These are phyloP conservation scores for Piprites chloris DNA, from an alignment of 2,113 vertebrate genomes.

Conservation along the genomic window DNA sequence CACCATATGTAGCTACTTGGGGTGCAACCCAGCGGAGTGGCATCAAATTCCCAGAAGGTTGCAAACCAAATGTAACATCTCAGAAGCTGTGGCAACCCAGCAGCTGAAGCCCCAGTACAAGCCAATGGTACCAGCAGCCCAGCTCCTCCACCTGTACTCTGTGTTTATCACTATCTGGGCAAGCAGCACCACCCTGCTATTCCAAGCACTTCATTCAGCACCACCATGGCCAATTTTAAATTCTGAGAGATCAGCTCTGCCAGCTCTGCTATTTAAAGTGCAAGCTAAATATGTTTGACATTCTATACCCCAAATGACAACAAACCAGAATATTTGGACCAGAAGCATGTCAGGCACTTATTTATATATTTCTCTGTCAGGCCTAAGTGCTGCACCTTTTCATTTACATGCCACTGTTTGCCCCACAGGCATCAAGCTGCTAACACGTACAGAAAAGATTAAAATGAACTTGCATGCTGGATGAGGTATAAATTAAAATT, in stretches of 20 bases:
- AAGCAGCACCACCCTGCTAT: neutral
- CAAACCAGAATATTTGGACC: constrained; percentile 13
- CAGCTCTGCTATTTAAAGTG: neutral
- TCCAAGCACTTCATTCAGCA: neutral
- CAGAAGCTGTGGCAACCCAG: neutral
- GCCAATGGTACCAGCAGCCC: neutral
- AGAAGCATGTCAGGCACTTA: neutral
- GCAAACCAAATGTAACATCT: neutral
- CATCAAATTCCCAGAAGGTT: rapidly evolving
- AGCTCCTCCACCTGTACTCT: neutral
- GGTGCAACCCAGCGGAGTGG: rapidly evolving
- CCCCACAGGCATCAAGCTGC: constrained; percentile 73
- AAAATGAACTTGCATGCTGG: constrained; percentile 57
- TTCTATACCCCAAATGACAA: neutral
- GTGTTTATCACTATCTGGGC: neutral
- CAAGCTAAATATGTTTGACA: constrained; percentile 8
- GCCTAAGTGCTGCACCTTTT: constrained; percentile 28
- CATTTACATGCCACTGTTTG: constrained; percentile 59
- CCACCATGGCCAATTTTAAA: neutral
- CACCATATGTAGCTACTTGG: rapidly evolving
- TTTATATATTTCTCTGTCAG: constrained; percentile 25
- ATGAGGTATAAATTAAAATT: constrained; percentile 80
- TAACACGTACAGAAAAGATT: constrained; percentile 71
- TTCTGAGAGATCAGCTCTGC: neutral
- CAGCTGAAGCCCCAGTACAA: neutral